Evolutionary conservation across 2,888 invertebrate genomes (phyloP).

Genomic region (Drosophila falleni): DNA sequence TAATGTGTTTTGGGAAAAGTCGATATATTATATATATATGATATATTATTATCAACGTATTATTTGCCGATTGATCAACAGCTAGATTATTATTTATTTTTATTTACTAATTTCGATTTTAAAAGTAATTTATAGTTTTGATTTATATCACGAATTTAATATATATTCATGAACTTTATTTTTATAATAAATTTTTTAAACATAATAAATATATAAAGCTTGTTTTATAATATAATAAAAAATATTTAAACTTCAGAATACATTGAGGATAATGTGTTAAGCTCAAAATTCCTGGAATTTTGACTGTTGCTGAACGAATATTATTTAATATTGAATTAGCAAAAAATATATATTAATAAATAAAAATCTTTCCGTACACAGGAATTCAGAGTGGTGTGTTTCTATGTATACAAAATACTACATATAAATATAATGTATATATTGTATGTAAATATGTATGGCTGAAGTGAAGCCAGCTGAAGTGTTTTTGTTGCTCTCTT

Average conservation of each 20-base stretch:
- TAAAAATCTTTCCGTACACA: conserved; percentile 19
- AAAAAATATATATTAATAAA: background rate
- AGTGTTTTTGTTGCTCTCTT: conserved; percentile 25
- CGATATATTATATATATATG: too few species aligned
- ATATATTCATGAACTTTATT: too few species aligned
- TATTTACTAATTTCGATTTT: too few species aligned
- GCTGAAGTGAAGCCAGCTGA: conserved; percentile 17
- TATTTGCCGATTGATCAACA: too few species aligned
- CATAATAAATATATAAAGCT: too few species aligned
- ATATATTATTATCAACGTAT: too few species aligned
- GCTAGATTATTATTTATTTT: too few species aligned
- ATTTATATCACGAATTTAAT: too few species aligned
- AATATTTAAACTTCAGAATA: background rate
- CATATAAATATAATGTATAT: conserved; percentile 6
- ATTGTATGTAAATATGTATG: background rate
- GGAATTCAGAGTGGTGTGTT: conserved; percentile 21
- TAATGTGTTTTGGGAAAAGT: too few species aligned
- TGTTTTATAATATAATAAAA: background rate
- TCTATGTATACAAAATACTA: conserved; percentile 9
- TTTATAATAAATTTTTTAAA: too few species aligned
- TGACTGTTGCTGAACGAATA: conserved; percentile 4
- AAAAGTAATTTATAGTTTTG: too few species aligned
- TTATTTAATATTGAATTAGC: conserved; percentile 2
- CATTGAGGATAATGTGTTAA: background rate
- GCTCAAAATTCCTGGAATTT: background rate